phyloP scores from a whole-genome alignment of 2,113 vertebrate genomes.

The Tyrannus savana region DNA sequence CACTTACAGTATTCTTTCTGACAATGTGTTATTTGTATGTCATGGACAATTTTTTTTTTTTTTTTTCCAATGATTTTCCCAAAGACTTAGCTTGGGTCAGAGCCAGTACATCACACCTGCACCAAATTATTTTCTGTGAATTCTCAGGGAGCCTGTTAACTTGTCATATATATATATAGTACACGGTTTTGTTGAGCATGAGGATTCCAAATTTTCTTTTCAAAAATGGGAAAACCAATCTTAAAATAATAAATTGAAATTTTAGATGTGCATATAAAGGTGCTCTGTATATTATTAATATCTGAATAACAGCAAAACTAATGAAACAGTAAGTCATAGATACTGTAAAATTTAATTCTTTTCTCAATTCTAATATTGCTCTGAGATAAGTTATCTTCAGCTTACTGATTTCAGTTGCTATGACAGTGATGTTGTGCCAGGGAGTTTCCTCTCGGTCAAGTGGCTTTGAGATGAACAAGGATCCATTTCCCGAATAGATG shows the following conservation, averaged over 20 bases:
- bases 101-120: not conserved
- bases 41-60: not conserved
- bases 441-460: slow-evolving; percentile 92
- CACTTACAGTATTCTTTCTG: not conserved
- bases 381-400: not conserved
- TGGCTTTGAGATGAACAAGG: slow-evolving; percentile 88
- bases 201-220: not conserved
- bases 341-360: not conserved
- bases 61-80: not conserved
- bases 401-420: slow-evolving; percentile 94
- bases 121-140: not conserved
- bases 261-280: not conserved
- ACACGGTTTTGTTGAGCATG: not conserved
- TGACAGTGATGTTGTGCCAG: slow-evolving; percentile 95
- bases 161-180: not conserved
- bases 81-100: not conserved
- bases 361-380: not conserved
- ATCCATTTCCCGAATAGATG: slow-evolving; percentile 91
- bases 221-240: not conserved
- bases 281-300: not conserved
- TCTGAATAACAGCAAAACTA: not conserved
- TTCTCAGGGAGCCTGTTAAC: not conserved
- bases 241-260: not conserved
- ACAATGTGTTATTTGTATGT: not conserved
- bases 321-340: not conserved